Evolutionary conservation across 2,888 invertebrate genomes (phyloP).

Genomic region (Cenopis cana): DNA sequence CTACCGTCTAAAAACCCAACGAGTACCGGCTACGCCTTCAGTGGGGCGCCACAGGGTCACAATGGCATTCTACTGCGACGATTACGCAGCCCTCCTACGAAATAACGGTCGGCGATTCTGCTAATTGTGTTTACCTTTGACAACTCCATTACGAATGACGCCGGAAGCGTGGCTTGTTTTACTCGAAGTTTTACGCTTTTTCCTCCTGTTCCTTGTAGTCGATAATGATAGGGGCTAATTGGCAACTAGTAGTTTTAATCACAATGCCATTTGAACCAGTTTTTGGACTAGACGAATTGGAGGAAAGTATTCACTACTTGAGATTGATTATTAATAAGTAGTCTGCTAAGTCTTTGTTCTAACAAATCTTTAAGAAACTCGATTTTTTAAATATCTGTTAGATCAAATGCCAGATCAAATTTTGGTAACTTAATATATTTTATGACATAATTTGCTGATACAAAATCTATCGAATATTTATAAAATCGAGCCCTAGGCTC

Average conservation of each 20-base stretch:
- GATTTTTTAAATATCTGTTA: no score
- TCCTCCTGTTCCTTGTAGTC: background rate
- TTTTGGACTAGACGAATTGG: background rate
- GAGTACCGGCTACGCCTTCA: no score
- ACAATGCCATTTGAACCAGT: background rate
- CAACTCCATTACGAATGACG: constrained; percentile 23
- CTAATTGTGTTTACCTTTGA: constrained; percentile 23
- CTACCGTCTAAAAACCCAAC: no score
- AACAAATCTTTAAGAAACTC: no score
- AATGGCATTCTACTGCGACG: no score
- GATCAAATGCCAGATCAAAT: no score
- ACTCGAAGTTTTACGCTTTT: constrained; percentile 23
- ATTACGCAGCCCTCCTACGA: background rate
- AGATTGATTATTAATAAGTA: background rate
- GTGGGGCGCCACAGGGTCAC: no score
- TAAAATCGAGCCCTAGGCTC: no score
- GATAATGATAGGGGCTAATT: constrained; percentile 21
- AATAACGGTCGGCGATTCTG: constrained; percentile 22
- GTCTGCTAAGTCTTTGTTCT: no score
- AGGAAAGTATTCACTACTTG: background rate
- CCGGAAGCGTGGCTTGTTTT: constrained; percentile 25
- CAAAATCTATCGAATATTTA: no score
- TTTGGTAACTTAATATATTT: no score
- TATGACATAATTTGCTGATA: no score
- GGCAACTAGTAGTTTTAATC: background rate